These are phyloP conservation scores for Pilophorus perplexus DNA, from an alignment of 2,888 invertebrate genomes.

Conservation along the genomic window DNA sequence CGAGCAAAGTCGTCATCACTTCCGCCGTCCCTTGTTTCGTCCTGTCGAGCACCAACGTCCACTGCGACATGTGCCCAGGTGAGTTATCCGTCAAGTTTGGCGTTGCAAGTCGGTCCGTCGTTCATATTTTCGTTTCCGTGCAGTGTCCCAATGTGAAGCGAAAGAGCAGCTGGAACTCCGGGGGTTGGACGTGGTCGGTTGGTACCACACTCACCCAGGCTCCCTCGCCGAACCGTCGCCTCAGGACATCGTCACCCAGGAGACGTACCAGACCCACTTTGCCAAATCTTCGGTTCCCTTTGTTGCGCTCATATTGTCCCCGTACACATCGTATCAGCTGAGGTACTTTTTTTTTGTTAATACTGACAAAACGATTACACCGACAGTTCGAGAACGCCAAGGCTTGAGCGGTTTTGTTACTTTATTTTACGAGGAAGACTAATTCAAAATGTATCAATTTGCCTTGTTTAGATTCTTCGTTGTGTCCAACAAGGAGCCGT, in stretches of 20 bases:
- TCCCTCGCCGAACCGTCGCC: slow-evolving; percentile 28
- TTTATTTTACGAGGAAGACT: too few relatives aligned
- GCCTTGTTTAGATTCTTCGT: slow-evolving; percentile 33
- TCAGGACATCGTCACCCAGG: slow-evolving; percentile 22
- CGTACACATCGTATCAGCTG: slow-evolving; percentile 14
- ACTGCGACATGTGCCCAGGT: slow-evolving; percentile 37
- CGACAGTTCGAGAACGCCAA: too few relatives aligned
- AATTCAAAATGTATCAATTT: too few relatives aligned
- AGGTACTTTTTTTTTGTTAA: too few relatives aligned
- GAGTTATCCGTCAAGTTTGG: background rate
- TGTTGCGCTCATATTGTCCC: slow-evolving; percentile 24
- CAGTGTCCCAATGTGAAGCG: slow-evolving; percentile 33
- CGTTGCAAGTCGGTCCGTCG: background rate
- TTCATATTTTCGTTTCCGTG: background rate
- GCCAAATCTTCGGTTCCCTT: slow-evolving; percentile 23
- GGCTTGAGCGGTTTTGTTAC: too few relatives aligned
- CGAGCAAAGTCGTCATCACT: background rate
- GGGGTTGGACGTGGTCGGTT: slow-evolving; percentile 30
- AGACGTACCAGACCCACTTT: slow-evolving; percentile 24
- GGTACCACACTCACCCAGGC: slow-evolving; percentile 28
- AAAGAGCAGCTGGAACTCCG: background rate
- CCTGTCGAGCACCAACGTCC: slow-evolving; percentile 33
- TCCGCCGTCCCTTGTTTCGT: slow-evolving; percentile 27
- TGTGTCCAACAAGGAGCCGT: slow-evolving; percentile 15
- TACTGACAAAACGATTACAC: too few relatives aligned